These are phyloP conservation scores for Laticauda laticaudata DNA, from an alignment of 2,113 vertebrate species.

Conservation along the genomic window DNA sequence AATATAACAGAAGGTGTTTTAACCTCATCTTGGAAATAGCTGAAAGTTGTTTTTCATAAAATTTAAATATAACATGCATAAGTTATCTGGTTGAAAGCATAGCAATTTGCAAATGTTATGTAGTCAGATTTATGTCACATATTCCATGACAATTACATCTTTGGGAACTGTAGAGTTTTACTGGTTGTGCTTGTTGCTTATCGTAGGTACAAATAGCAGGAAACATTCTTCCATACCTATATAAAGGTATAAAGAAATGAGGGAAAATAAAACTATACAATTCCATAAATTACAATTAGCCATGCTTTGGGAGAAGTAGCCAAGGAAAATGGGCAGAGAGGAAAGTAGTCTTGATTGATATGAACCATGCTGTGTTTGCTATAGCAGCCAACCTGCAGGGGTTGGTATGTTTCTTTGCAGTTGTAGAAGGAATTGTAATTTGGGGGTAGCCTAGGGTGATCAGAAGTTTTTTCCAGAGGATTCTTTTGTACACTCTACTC, in stretches of 20 bases:
- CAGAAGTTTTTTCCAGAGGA: neutral
- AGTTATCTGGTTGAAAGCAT: fast-evolving
- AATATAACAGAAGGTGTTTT: neutral
- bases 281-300: conserved; percentile 38
- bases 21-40: neutral
- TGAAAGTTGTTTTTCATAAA: neutral
- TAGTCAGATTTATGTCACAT: conserved; percentile 7
- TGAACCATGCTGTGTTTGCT: neutral
- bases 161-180: neutral
- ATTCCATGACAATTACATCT: conserved; percentile 5
- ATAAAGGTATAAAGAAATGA: conserved; percentile 8
- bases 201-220: neutral
- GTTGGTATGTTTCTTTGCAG: neutral
- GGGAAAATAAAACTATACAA: conserved; percentile 27
- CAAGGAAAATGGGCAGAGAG: neutral
- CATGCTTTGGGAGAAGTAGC: conserved; percentile 9
- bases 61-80: neutral
- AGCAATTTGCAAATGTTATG: fast-evolving
- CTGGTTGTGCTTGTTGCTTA: neutral
- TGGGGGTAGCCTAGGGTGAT: neutral
- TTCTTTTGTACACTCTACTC: neutral
- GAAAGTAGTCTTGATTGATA: neutral
- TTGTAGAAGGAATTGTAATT: neutral
- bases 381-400: neutral
- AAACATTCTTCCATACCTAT: conserved; percentile 38